Conservation (phyloP, 2,113 vertebrate species). For the Apus apus region DNA sequence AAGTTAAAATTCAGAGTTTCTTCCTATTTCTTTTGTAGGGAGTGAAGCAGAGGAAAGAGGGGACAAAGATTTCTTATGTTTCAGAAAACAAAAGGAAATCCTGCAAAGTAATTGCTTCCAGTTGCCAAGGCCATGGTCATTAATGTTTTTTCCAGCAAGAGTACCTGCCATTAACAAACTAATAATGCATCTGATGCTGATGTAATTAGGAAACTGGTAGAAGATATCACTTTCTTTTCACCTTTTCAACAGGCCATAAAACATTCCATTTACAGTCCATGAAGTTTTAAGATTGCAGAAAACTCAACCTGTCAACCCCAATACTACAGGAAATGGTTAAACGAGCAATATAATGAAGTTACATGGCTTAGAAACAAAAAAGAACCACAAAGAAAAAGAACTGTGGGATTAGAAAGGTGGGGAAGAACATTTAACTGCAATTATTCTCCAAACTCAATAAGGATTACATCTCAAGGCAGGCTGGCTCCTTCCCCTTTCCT, state of each 20-base stretch:
- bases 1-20: constrained; percentile 2
- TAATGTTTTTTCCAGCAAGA: neutral
- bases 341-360: neutral
- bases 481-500: neutral
- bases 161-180: constrained; percentile 21
- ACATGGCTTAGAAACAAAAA: neutral
- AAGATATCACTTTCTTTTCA: constrained; percentile 39
- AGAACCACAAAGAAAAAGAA: neutral
- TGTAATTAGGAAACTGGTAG: constrained; percentile 36
- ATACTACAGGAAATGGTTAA: neutral
- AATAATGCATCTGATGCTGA: neutral
- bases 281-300: constrained; percentile 47
- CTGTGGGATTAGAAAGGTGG: rapidly evolving
- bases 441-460: neutral
- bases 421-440: neutral
- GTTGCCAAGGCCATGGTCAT: neutral
- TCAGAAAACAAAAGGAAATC: constrained; percentile 4
- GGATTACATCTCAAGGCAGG: neutral
- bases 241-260: constrained; percentile 46
- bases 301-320: constrained; percentile 27
- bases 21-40: neutral
- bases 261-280: constrained; percentile 19
- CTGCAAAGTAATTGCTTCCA: constrained; percentile 7
- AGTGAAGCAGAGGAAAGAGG: neutral
- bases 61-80: neutral